A percentile compares a stretch with the other conserved stretches of the same genome.
Evolutionary conservation across 2,888 invertebrate species (phyloP).

Genomic region (Mythimna albipuncta): DNA sequence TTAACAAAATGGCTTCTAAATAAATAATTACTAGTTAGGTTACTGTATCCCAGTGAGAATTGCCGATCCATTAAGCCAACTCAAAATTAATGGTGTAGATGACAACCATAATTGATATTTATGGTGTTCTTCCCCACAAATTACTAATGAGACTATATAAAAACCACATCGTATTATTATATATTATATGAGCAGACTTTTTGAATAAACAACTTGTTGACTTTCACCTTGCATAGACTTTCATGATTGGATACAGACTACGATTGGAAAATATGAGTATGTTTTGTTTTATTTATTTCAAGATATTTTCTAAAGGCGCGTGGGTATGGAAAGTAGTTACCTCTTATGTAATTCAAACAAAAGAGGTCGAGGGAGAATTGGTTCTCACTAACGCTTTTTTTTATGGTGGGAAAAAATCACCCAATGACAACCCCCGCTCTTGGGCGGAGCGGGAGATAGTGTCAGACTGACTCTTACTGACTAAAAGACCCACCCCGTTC

Average conservation of each 20-base stretch:
- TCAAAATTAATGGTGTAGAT: conserved; percentile 28
- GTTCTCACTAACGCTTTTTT: too few species aligned
- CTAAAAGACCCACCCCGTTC: too few species aligned
- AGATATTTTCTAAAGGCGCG: too few species aligned
- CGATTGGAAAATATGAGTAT: not conserved
- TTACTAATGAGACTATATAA: not conserved
- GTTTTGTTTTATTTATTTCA: not conserved
- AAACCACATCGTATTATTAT: not conserved
- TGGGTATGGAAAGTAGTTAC: too few species aligned
- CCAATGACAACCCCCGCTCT: too few species aligned
- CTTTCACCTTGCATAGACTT: not conserved
- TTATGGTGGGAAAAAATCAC: too few species aligned
- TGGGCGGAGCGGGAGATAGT: too few species aligned
- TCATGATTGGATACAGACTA: too few species aligned
- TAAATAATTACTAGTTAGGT: not conserved
- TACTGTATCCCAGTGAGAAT: not conserved
- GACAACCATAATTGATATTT: conserved; percentile 31
- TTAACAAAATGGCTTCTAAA: conserved; percentile 3
- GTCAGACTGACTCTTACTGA: too few species aligned
- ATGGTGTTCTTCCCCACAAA: not conserved
- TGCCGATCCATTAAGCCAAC: conserved; percentile 12
- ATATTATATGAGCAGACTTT: not conserved
- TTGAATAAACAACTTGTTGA: not conserved
- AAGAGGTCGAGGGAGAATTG: too few species aligned
- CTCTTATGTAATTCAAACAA: too few species aligned